phyloP scores from a whole-genome alignment of 2,797 vertebrate genomes.

The Darevskia mixta region DNA sequence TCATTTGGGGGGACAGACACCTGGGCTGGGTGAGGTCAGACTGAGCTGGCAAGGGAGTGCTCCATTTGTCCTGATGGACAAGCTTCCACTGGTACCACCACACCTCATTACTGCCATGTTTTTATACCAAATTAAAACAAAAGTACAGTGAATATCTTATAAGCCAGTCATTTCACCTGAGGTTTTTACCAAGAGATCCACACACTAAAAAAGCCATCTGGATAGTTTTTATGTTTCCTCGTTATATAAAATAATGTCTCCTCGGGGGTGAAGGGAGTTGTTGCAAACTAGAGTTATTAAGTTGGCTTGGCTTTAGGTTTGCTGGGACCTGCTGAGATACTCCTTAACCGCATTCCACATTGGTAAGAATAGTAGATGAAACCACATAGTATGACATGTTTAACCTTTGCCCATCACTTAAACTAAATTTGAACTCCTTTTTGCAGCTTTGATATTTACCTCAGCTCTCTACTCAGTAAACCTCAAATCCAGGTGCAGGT shows the following conservation, averaged over 20 bases:
- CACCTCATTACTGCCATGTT: neutral
- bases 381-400: constrained; percentile 4
- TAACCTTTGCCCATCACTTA: constrained; percentile 19
- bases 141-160: neutral
- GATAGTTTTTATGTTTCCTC: constrained; percentile 29
- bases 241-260: constrained; percentile 5
- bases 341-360: constrained; percentile 18
- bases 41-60: neutral
- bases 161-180: constrained; percentile 8
- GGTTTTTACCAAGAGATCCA: constrained; percentile 20
- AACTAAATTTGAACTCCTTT: constrained; percentile 26
- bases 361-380: neutral
- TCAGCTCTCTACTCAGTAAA: neutral
- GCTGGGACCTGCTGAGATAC: constrained; percentile 13
- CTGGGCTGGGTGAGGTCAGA: neutral
- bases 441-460: constrained; percentile 9
- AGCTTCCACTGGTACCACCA: neutral
- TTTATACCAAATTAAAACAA: neutral
- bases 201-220: constrained; percentile 22
- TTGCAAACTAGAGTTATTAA: constrained; percentile 22
- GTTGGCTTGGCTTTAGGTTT: constrained; percentile 5
- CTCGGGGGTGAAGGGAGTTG: neutral
- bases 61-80: too few species aligned
- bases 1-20: too few species aligned
- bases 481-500: neutral